Base-by-base conservation (phyloP, 2,888 invertebrate species). In the Noctua fimbriata region DNA sequence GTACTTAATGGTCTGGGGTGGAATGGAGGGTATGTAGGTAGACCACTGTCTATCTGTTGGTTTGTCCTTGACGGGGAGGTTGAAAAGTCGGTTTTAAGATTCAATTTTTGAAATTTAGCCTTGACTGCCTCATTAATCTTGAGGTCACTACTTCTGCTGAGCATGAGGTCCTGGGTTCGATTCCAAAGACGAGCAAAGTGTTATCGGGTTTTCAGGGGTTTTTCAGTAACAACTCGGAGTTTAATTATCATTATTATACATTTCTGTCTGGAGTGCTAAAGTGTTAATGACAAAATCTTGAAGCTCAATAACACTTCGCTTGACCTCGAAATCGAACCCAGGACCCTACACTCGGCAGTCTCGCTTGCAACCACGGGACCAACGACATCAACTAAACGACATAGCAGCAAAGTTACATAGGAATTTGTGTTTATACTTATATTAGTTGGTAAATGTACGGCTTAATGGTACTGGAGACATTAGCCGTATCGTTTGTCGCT, bases 401-500 rank as follows among this genome's bases (percentile, higher is more conserved):
- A 1, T 60, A 16, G 7, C 6, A 41, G 9, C 14, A 36, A 49
- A n/a, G 7, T 14, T 49, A 55, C 44, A 16, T 28, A 78, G 2
- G 18, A n/a, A 21, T 1, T 55, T 47, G 24, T 67, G 4, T 49
- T 60, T n/a, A n/a, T 47, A 28, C 36, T 49, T 21, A 9, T 52
- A 47, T 47, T 69, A 21, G 36, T 76, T 69, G 47, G 55, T 75
- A 49, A 70, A 81, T 70, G 76, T 65, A 81, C 14, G 14, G 32
- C 32, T 66, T 81, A 76, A 81, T 82, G 82, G 69, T 44, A 71
- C 32, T 36, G 6, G 1, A 60, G 49, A 14, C 70, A 82, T 76
- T 81, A 76, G 41, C 47, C 24, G 70, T 66, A 81, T 70, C 28
- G 65, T 32, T n/a, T 47, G 76, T 65, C 76, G 66, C n/a, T 63